Base-by-base conservation (phyloP, 2,888 invertebrate species). In the Crematogaster levior region DNA sequence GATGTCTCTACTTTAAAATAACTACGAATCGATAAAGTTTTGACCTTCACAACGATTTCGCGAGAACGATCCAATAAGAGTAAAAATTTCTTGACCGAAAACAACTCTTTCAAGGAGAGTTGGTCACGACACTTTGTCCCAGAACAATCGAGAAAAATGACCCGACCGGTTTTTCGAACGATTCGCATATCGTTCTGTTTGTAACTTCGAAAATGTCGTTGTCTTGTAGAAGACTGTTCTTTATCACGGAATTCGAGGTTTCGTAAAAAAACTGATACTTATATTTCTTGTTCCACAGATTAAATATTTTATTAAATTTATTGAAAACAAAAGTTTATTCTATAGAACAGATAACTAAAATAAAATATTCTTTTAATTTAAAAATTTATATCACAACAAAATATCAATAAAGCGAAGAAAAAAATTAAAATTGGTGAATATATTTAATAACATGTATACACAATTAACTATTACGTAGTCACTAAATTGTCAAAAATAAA, bases 81-180 rank as follows among this genome's bases (percentile, higher is more conserved):
- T n/a, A 81, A 43, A n/a, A 73, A 73, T 72, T 74, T 56, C 48
- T 84, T n/a, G 60, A 15, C 24, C 68, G 61, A 75, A 84, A 79
- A 80, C 70, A 83, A 51, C 83, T 81, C 24, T 70, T 86, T 90
- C 92, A 92, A 93, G 92, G 92, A 83, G 79, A 89, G 89, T 90
- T 83, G 81, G 89, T 89, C 84, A 82, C 83, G 81, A 80, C 72
- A 83, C 83, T 82, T 81, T 58, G 72, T 74, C 56, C 40, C 83
- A 81, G 81, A 77, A 77, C 61, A 79, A 86, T 85, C 60, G 63
- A 89, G 86, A 89, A 84, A 65, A 84, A 77, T 77, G 18, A 68
- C 1, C 58, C 86, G 86, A 93, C 93, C 91, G 91, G 92, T 93
- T 93, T 87, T 81, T 48, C 84, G 63, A 60, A 85, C n/a, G 27